These are phyloP conservation scores for Peromyscus nudipes DNA, from an alignment of 2,797 vertebrate genomes.

Conservation along the genomic window DNA sequence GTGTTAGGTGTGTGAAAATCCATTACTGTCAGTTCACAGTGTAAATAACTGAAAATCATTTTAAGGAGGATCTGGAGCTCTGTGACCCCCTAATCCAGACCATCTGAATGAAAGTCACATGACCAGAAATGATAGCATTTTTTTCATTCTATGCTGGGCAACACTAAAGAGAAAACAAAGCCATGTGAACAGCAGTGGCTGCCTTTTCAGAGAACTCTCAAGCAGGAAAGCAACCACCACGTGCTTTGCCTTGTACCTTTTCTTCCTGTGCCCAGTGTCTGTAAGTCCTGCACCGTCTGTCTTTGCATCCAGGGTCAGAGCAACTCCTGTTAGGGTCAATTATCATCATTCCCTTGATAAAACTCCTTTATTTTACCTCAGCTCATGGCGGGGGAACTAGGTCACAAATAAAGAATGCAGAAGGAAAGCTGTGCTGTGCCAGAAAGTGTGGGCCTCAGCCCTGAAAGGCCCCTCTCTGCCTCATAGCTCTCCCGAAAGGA, in stretches of 20 bases:
- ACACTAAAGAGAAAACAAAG: slow-evolving; percentile 11
- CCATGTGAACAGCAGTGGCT: not conserved
- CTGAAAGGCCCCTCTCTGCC: not conserved
- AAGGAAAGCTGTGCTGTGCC: not conserved
- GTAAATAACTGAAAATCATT: slow-evolving; percentile 86
- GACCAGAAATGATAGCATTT: not conserved
- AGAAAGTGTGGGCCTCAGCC: not conserved
- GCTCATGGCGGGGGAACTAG: not conserved
- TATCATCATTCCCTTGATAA: not conserved
- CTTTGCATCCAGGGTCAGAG: not conserved
- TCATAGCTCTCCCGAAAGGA: not conserved
- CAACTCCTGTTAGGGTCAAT: not conserved
- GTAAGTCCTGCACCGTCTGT: not conserved
- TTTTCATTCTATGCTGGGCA: slow-evolving; percentile 27
- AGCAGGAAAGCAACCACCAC: not conserved
- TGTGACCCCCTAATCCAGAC: slow-evolving; percentile 44
- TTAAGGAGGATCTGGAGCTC: slow-evolving; percentile 61
- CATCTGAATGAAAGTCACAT: not conserved
- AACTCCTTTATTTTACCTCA: slow-evolving; percentile 14
- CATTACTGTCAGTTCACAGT: slow-evolving; percentile 83
- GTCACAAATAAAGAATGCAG: not conserved
- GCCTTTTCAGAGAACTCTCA: not conserved
- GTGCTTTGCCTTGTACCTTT: not conserved
- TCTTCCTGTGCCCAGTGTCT: not conserved
- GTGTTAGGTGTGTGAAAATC: slow-evolving; percentile 85